A percentile compares a stretch with the other conserved stretches of the same genome.
Evolutionary conservation across 2,888 invertebrate species (phyloP).

Genomic region (Campopleginae sp.): DNA sequence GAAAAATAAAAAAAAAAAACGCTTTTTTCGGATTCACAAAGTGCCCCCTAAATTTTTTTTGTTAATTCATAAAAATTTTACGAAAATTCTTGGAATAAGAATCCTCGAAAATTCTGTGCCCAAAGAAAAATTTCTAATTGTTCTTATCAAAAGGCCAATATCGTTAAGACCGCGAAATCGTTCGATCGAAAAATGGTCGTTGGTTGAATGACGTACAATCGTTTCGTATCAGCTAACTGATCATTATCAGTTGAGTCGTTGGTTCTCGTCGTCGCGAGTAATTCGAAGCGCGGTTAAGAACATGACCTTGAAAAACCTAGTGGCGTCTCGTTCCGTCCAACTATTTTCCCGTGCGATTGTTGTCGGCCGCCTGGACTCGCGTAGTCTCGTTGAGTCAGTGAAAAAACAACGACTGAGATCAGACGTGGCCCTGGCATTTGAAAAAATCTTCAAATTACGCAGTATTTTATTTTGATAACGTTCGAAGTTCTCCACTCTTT

Average conservation of each 20-base stretch:
- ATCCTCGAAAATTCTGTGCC: neutral
- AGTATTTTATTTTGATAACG: neutral
- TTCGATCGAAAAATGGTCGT: neutral
- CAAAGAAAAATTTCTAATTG: neutral
- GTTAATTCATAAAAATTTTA: too few relatives aligned
- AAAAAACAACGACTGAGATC: conserved; percentile 59
- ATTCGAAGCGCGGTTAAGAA: conserved; percentile 22
- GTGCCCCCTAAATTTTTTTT: too few relatives aligned
- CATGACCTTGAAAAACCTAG: conserved; percentile 54
- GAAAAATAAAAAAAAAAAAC: too few relatives aligned
- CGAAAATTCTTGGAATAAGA: too few relatives aligned
- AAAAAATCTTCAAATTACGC: conserved; percentile 12
- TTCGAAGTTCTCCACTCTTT: neutral
- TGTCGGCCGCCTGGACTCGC: conserved; percentile 22
- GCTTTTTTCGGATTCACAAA: too few relatives aligned
- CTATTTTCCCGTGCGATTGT: conserved; percentile 53
- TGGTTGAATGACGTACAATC: conserved; percentile 2
- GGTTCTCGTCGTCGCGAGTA: conserved; percentile 1
- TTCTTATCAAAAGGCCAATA: neutral
- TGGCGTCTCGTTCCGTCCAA: conserved; percentile 48
- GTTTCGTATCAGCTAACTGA: conserved; percentile 26
- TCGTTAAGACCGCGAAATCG: neutral
- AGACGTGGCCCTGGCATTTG: conserved; percentile 41
- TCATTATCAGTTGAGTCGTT: conserved; percentile 23
- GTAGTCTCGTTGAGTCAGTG: conserved; percentile 33